Base-by-base conservation (phyloP, 1,140 invertebrate genomes). In the Conopomorpha cramerella region DNA sequence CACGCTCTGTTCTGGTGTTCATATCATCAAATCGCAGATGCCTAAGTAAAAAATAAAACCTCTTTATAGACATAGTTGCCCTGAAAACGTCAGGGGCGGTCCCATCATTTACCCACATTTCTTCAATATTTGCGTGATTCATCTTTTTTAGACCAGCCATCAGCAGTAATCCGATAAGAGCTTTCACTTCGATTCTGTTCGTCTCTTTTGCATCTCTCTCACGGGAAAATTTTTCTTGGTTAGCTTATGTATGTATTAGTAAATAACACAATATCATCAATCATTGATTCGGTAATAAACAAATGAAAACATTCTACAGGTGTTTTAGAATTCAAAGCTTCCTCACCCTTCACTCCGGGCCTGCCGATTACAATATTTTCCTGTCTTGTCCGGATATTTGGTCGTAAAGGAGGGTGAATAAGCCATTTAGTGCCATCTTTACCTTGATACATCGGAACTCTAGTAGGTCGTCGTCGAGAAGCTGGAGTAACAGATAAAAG, bases 351-450 rank as follows among this genome's bases (percentile, higher is more conserved):
- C 10, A 34, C 32, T 34, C 32, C 32, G 12, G 32, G 19, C 32
- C 33, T 27, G 35, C 15, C 19, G 17, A 43, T 38, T 13, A 34
- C 35, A 35, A 38, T 43, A 35, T 43, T 38, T 43, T 43, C 41
- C 12, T 35, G 36, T 23, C 41, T 38, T 26, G 41, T 43, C n/a
- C 41, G 41, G 3, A 43, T 28, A 43, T 43, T 43, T 15, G 41
- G 36, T 19, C 41, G 17, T 36, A 12, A 31, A 35, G 36, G 33
- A 31, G 41, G 36, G 16, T 43, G 41, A 27, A 38, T 27, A 6
- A 43, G 30, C 37, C 34, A 44, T 26, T 44, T 45, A 19, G 38
- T 45, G 16, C 43, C 43, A 42, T 46, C 39, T 46, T 36, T 41
- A 30, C 36, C 43, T 36, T 41, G 16, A 23, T 45, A 41, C 35